These are phyloP conservation scores for Amphiprion clarkii DNA, from an alignment of 2,797 vertebrate genomes.

Conservation along the genomic window DNA sequence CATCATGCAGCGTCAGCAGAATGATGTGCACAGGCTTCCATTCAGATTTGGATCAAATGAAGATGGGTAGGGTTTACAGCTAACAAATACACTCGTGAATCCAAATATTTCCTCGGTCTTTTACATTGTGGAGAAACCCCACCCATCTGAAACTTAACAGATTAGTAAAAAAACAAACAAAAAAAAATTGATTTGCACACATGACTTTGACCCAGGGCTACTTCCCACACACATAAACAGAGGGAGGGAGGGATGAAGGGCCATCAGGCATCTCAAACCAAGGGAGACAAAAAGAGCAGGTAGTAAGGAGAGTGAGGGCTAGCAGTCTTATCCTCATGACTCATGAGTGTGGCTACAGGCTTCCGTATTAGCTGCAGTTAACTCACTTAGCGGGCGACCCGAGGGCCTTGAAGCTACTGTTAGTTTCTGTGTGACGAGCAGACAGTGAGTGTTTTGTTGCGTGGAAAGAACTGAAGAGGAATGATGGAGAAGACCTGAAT, in stretches of 20 bases:
- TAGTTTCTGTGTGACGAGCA: slow-evolving; percentile 10
- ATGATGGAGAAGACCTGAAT: slow-evolving; percentile 21
- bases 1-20: slow-evolving; percentile 58
- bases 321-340: slow-evolving; percentile 30
- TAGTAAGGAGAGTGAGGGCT: slow-evolving; percentile 22
- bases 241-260: slow-evolving; percentile 20
- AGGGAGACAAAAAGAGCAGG: slow-evolving; percentile 30
- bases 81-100: neutral
- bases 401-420: slow-evolving; percentile 25
- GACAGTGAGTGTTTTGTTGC: slow-evolving; percentile 17
- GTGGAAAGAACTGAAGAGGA: neutral
- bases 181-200: slow-evolving; percentile 8
- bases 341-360: slow-evolving; percentile 40
- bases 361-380: slow-evolving; percentile 47
- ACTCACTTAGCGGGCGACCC: slow-evolving; percentile 41
- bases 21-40: slow-evolving; percentile 36
- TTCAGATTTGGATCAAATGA: neutral
- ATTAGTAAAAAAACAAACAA: slow-evolving; percentile 11
- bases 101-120: neutral
- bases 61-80: neutral
- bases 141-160: neutral
- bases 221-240: slow-evolving; percentile 31
- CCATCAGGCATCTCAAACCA: slow-evolving; percentile 43
- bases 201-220: slow-evolving; percentile 34
- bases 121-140: neutral